Evolutionary conservation across 2,888 invertebrate species (phyloP), one percentile per base, ranked within the genome.

Genomic region (Sesia bembeciformis): DNA sequence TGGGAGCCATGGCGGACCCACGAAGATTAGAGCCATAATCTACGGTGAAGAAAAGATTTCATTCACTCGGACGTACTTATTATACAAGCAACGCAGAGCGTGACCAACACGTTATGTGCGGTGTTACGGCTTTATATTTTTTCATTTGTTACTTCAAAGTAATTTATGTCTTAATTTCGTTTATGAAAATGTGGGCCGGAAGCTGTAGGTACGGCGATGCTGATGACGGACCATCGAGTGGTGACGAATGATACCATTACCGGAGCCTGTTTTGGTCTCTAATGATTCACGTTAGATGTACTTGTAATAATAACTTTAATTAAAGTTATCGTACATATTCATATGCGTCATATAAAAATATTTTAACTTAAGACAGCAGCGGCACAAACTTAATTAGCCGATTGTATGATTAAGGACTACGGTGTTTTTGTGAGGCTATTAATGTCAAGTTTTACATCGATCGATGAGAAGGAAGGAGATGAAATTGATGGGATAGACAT

Each of bases 121-220:
- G 84, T 75, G 78, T 84, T 85, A 84, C 66, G 75, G 71, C 70
- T 81, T 76, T 72, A 74, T 68, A 65, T 69, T 66, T 73, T 75
- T 71, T 75, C 72, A 76, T 80, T 74, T 72, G 68, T 59, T 62
- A 57, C 66, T 70, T 60, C 62, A 66, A 76, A 67, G 77, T 82
- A 76, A 81, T 86, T 85, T 74, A 87, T 85, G 88, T 86, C 87
- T 89, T 87, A 73, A 88, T 88, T 86, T 82, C 64, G 66, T 66
- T 74, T 74, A 74, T 75, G 74, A 69, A 72, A 76, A 74, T 77
- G 68, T 74, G 62, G 66, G 65, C 76, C 81, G 82, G 84, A 83
- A 76, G 70, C 61, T 58, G 56, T 53, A 67, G 23, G 23, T 23
- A 23, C 23, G 23, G 65, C 2, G 65, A 59, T 81, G 74, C 5